These are phyloP conservation scores for Nannospalax galili DNA, from an alignment of 2,113 vertebrate species.

Conservation along the genomic window DNA sequence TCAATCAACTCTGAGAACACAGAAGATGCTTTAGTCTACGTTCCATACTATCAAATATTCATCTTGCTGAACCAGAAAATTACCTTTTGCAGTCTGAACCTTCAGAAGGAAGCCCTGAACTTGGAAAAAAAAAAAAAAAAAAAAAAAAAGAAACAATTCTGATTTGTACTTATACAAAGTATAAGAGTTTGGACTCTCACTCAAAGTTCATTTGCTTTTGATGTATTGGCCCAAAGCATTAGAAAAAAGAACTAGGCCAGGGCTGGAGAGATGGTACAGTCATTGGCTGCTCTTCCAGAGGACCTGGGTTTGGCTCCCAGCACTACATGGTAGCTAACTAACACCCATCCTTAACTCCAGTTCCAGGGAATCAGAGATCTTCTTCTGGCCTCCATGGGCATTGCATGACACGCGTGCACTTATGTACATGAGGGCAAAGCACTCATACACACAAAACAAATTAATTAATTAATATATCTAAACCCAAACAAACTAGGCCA, in stretches of 20 bases:
- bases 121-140: neutral
- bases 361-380: too few relatives aligned
- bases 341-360: too few relatives aligned
- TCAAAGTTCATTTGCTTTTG: constrained; percentile 43
- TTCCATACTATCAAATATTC: neutral
- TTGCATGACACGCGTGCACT: too few relatives aligned
- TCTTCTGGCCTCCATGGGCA: too few relatives aligned
- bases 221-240: constrained; percentile 1
- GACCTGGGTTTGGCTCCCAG: too few relatives aligned
- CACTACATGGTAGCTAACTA: too few relatives aligned
- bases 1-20: neutral
- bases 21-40: neutral
- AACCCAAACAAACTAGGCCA: neutral
- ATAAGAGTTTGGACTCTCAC: neutral
- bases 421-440: too few relatives aligned
- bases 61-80: neutral
- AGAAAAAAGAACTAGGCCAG: too few relatives aligned
- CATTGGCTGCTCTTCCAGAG: too few relatives aligned
- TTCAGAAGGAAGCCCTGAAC: neutral
- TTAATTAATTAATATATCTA: too few relatives aligned
- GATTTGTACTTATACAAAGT: constrained; percentile 10
- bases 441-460: too few relatives aligned
- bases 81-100: neutral
- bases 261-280: too few relatives aligned
- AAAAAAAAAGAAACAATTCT: neutral